Conservation (phyloP, 2,797 vertebrate species). For the Acanthopagrus latus region DNA sequence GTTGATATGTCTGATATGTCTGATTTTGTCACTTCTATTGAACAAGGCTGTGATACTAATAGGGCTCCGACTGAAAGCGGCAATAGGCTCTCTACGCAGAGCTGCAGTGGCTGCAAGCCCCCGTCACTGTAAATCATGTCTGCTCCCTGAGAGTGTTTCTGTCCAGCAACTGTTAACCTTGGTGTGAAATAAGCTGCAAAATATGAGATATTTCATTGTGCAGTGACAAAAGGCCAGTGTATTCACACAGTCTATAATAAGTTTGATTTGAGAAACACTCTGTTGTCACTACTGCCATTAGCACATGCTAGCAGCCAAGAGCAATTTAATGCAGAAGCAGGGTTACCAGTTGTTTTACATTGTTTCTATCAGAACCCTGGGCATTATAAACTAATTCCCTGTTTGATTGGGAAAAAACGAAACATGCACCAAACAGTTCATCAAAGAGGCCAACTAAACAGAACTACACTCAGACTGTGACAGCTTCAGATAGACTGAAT, state of each 20-base stretch:
- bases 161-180: conserved; percentile 33
- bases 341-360: conserved; percentile 9
- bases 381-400: conserved; percentile 26
- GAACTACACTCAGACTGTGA: neutral
- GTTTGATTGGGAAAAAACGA: conserved; percentile 9
- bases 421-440: neutral
- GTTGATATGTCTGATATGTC: conserved; percentile 26
- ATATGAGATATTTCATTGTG: conserved; percentile 22
- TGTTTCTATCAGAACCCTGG: conserved; percentile 19
- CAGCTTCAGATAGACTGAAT: neutral
- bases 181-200: conserved; percentile 40
- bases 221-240: conserved; percentile 19
- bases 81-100: conserved; percentile 9
- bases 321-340: neutral
- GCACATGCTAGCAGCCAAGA: neutral
- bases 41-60: conserved; percentile 31
- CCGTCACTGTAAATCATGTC: conserved; percentile 39
- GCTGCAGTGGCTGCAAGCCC: conserved; percentile 13
- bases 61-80: conserved; percentile 19
- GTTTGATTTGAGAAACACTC: conserved; percentile 27
- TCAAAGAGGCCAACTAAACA: neutral
- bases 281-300: conserved; percentile 35
- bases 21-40: conserved; percentile 24
- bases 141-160: conserved; percentile 18
- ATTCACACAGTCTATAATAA: conserved; percentile 23